Conservation (phyloP, 2,113 vertebrate genomes). For the Xiphorhynchus elegans region DNA sequence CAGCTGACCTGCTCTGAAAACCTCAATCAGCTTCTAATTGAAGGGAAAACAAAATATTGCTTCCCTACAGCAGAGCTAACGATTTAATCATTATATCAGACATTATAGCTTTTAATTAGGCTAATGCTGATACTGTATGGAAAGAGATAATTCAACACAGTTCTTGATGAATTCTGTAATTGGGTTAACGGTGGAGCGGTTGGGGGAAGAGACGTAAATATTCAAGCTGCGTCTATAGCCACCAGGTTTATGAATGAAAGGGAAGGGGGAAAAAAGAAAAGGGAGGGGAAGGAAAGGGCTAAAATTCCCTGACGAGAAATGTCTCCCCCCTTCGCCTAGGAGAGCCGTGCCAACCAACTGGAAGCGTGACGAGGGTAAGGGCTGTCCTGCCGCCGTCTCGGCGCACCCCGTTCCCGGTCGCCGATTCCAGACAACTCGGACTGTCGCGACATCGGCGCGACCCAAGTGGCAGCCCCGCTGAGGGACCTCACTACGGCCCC, state of each 20-base stretch:
- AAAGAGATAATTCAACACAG: conserved; percentile 90
- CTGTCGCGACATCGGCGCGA: neutral
- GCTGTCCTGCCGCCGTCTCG: neutral
- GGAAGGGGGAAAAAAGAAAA: neutral
- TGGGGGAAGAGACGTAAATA: conserved; percentile 83
- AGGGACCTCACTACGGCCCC: neutral
- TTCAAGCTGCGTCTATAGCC: conserved; percentile 81
- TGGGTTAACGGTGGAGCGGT: conserved; percentile 88
- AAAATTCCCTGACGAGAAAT: conserved; percentile 49
- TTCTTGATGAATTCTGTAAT: conserved; percentile 90
- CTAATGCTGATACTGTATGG: conserved; percentile 90
- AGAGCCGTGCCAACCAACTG: conserved; percentile 1
- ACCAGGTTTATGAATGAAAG: conserved; percentile 80
- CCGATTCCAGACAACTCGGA: neutral
- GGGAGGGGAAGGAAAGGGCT: neutral
- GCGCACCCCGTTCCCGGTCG: neutral
- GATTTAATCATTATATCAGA: conserved; percentile 97
- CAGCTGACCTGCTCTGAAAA: conserved; percentile 99
- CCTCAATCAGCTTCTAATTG: conserved; percentile 99
- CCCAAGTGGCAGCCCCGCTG: neutral
- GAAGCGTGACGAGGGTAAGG: neutral
- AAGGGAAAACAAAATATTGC: conserved; percentile 95
- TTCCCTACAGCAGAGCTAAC: conserved; percentile 95
- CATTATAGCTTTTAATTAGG: conserved; percentile 96
- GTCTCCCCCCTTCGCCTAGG: conserved; percentile 13